These are phyloP conservation scores for Sorex fumeus DNA, from an alignment of 2,113 vertebrate genomes.

Conservation along the genomic window DNA sequence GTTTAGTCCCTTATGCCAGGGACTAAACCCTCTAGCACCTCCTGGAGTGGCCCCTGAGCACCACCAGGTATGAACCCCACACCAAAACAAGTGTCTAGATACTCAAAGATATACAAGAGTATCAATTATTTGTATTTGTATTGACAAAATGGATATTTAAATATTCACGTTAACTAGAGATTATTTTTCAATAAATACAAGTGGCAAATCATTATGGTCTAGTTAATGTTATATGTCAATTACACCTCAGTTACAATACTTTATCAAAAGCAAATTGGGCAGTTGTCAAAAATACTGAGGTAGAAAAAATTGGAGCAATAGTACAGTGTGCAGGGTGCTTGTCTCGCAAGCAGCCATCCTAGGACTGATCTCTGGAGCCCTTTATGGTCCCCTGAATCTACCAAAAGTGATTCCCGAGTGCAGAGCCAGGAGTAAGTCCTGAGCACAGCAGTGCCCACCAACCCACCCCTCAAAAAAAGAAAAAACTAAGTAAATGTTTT, in stretches of 20 bases:
- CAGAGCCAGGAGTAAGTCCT: no score
- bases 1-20: no score
- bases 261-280: neutral
- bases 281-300: neutral
- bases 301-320: neutral
- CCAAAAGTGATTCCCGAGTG: no score
- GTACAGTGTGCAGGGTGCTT: no score
- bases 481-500: no score
- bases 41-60: no score
- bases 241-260: neutral
- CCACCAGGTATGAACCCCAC: neutral
- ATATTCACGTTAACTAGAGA: neutral
- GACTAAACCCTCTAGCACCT: no score
- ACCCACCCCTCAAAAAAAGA: no score
- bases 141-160: neutral
- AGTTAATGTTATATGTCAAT: neutral
- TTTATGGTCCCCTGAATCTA: no score
- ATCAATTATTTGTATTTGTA: neutral
- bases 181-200: neutral
- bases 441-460: no score
- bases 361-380: no score
- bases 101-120: constrained; percentile 35
- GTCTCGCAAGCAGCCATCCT: no score
- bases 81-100: neutral
- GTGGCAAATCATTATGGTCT: neutral